Evolutionary conservation across 2,797 vertebrate species (phyloP).

Genomic region (Tangara arthus): DNA sequence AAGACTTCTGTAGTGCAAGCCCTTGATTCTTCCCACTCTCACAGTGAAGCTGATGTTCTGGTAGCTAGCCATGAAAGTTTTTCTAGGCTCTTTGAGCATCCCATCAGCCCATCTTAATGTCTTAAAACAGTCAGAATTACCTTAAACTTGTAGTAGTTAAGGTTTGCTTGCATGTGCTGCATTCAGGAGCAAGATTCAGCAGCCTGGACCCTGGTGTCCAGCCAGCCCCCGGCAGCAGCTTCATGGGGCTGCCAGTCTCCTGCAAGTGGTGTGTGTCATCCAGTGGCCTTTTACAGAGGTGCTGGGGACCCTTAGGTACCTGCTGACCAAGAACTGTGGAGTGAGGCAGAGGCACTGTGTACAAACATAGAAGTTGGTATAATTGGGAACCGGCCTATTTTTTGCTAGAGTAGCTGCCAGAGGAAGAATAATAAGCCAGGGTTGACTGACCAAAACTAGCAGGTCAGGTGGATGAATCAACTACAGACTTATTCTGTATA

Average conservation of each 20-base stretch:
- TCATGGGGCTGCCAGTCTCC: background rate
- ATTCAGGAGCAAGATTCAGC: background rate
- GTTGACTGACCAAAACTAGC: background rate
- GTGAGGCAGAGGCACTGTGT: background rate
- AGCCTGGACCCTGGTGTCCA: background rate
- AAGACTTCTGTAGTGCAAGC: background rate
- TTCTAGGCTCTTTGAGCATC: background rate
- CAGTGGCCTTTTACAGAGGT: background rate
- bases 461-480: background rate
- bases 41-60: background rate
- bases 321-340: background rate
- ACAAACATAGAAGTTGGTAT: background rate
- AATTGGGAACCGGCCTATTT: background rate
- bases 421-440: background rate
- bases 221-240: background rate
- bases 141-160: background rate
- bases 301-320: background rate
- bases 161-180: background rate
- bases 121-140: background rate
- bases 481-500: background rate
- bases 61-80: background rate
- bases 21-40: background rate
- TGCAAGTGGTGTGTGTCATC: background rate
- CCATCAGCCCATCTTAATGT: background rate
- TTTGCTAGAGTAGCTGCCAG: background rate